A percentile compares a stretch with the other conserved stretches of the same genome.
phyloP scores from a whole-genome alignment of 1,140 invertebrate species.

The Habropoda laboriosa region DNA sequence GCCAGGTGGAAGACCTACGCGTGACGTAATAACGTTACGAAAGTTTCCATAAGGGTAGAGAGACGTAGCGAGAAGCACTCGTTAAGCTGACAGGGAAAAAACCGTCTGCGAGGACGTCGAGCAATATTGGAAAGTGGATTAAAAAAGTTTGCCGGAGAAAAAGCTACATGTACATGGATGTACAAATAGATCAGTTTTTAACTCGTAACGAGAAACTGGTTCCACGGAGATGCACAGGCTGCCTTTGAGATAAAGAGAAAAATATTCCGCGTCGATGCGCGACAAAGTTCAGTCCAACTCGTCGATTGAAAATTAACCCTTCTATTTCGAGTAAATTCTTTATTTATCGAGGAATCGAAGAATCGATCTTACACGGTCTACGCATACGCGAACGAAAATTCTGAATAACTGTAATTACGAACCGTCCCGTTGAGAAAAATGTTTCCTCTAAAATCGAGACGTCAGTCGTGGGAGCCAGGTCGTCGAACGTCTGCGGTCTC shows the following conservation, averaged over 20 bases:
- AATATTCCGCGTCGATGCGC: not conserved
- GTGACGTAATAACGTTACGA: not conserved
- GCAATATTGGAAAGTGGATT: constrained; percentile 45
- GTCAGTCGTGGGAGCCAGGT: no score
- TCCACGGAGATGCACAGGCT: not conserved
- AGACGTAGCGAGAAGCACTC: not conserved
- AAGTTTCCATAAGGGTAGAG: not conserved
- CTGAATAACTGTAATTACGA: no score
- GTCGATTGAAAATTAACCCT: no score
- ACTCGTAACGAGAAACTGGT: not conserved
- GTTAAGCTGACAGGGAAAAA: constrained; percentile 24
- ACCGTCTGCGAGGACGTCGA: not conserved
- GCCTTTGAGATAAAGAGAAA: not conserved
- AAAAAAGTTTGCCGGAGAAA: constrained; percentile 27
- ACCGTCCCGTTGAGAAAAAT: no score
- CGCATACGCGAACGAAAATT: no score
- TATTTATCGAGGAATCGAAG: no score
- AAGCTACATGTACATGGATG: not conserved
- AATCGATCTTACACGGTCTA: no score
- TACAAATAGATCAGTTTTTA: constrained; percentile 27
- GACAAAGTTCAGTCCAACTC: not conserved
- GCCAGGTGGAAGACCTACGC: not conserved
- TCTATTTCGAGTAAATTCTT: no score
- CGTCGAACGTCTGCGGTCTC: not conserved
- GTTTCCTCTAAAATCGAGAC: no score